A percentile compares a stretch with the other conserved stretches of the same genome.
These are phyloP conservation scores for Aquatica leii DNA, from an alignment of 2,888 invertebrate genomes.

Conservation along the genomic window DNA sequence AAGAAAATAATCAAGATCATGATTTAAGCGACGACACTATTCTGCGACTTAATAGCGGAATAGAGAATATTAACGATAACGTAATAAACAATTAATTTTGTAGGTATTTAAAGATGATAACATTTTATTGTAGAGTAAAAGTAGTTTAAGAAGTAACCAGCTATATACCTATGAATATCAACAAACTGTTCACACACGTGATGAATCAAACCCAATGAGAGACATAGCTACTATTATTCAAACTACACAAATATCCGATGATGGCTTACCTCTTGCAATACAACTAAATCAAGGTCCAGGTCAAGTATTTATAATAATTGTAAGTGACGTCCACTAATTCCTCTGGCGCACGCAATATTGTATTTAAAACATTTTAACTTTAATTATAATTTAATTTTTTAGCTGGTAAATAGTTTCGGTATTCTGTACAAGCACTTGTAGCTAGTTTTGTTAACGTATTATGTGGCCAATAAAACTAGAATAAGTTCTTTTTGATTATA, in stretches of 20 bases:
- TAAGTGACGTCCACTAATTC: constrained; percentile 56
- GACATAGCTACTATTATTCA: constrained; percentile 9
- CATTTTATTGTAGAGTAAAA: no score
- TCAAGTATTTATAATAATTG: constrained; percentile 63
- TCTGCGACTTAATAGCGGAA: no score
- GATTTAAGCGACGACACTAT: no score
- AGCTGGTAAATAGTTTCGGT: background rate
- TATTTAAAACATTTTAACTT: background rate
- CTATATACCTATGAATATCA: constrained; percentile 1
- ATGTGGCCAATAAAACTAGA: no score
- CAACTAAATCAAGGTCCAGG: constrained; percentile 55
- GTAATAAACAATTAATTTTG: no score
- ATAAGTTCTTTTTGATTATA: no score
- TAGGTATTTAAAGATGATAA: no score
- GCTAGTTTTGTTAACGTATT: background rate
- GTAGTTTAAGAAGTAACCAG: background rate
- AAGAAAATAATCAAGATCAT: no score
- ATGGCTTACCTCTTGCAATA: constrained; percentile 42
- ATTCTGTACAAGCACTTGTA: background rate
- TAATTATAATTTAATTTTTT: background rate
- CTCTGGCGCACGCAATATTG: constrained; percentile 24
- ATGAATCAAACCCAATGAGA: background rate
- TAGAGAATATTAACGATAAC: no score
- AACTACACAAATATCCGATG: constrained; percentile 34
- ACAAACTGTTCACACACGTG: background rate